Conservation (phyloP, 1,140 invertebrate species). For the Onthophagus taurus region DNA sequence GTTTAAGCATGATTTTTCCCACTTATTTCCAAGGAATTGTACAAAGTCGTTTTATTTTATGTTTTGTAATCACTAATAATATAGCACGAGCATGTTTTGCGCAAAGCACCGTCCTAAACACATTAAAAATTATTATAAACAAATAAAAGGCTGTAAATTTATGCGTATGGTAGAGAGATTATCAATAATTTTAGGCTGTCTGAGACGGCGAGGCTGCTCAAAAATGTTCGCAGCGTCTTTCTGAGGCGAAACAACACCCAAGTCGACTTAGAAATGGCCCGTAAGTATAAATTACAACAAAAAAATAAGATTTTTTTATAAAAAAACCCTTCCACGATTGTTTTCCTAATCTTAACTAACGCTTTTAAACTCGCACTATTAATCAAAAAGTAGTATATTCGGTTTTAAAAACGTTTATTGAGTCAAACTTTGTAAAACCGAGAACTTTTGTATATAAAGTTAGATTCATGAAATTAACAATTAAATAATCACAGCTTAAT, state of each 20-base stretch:
- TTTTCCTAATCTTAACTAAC: conserved; percentile 9
- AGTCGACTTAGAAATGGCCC: conserved; percentile 70
- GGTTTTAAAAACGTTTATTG: too few species aligned
- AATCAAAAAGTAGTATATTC: not conserved
- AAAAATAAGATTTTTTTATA: not conserved
- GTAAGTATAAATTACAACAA: conserved; percentile 57
- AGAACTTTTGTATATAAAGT: too few species aligned
- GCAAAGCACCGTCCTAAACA: not conserved
- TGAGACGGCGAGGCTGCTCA: conserved; percentile 88
- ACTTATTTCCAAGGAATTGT: conserved; percentile 7
- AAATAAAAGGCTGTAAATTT: too few species aligned
- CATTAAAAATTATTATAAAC: not conserved
- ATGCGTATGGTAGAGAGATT: conserved; percentile 13
- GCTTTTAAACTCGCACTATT: conserved; percentile 3
- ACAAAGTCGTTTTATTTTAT: not conserved
- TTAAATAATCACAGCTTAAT: too few species aligned
- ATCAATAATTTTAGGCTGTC: conserved; percentile 65
- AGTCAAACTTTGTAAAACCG: too few species aligned
- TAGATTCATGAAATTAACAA: too few species aligned
- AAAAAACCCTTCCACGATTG: not conserved
- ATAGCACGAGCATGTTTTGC: too few species aligned
- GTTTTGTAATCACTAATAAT: too few species aligned
- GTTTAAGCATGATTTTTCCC: conserved; percentile 5
- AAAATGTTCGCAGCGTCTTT: conserved; percentile 88
- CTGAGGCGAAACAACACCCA: conserved; percentile 66